A percentile compares a stretch with the other conserved stretches of the same genome.
Evolutionary conservation across 2,888 invertebrate genomes (phyloP).

Genomic region (Eristalis arbustorum): DNA sequence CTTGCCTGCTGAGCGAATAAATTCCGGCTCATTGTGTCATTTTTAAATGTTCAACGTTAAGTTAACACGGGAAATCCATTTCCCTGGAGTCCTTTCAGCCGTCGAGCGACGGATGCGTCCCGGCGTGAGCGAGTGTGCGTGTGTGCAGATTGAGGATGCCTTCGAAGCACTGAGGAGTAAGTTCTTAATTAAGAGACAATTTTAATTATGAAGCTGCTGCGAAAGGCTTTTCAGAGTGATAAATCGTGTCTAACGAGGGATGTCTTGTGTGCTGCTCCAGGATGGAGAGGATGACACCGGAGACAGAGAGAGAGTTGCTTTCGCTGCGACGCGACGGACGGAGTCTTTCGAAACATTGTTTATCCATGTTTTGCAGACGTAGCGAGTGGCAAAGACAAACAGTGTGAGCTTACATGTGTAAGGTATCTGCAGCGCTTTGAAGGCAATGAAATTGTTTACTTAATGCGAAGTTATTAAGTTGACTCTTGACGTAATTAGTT

Average conservation of each 20-base stretch:
- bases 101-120: neutral
- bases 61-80: constrained; percentile 34
- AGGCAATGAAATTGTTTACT: constrained; percentile 8
- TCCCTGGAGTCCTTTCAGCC: neutral
- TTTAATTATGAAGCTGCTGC: constrained; percentile 39
- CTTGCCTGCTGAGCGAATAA: constrained; percentile 1
- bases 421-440: neutral
- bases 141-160: neutral
- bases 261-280: constrained; percentile 11
- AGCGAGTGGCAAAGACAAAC: neutral
- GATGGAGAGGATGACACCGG: neutral
- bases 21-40: constrained; percentile 33
- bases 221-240: constrained; percentile 29
- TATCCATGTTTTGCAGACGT: neutral
- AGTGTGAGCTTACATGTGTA: neutral
- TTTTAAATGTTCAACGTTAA: constrained; percentile 40
- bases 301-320: neutral
- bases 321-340: neutral
- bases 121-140: neutral
- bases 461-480: neutral
- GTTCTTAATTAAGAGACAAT: constrained; percentile 50
- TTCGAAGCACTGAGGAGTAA: neutral
- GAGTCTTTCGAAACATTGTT: neutral
- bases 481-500: neutral
- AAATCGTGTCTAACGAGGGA: constrained; percentile 27